These are phyloP conservation scores for Dioctria rufipes DNA, from an alignment of 2,888 invertebrate genomes.

Conservation along the genomic window DNA sequence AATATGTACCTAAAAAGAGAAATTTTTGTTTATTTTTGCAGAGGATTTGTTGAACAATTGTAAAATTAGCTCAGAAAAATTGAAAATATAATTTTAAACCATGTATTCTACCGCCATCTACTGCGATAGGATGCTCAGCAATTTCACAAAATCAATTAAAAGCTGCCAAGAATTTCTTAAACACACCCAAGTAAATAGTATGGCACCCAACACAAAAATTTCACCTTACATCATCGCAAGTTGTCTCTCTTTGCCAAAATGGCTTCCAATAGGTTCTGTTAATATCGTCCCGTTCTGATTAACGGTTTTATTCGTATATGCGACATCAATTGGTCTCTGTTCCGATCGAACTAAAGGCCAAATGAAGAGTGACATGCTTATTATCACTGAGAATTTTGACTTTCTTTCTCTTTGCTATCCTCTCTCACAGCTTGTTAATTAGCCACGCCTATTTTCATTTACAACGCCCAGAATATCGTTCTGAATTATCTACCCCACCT, in stretches of 20 bases:
- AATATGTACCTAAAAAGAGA: background rate
- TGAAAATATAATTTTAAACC: background rate
- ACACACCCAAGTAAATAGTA: constrained; percentile 1
- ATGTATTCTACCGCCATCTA: background rate
- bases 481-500: background rate
- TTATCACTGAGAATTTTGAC: background rate
- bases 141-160: constrained; percentile 53
- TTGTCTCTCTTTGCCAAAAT: constrained; percentile 62
- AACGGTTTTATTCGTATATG: background rate
- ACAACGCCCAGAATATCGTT: constrained; percentile 26
- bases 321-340: background rate
- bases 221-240: constrained; percentile 62
- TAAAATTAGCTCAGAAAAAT: background rate
- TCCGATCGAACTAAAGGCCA: background rate
- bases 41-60: background rate
- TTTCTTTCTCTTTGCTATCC: background rate
- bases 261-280: constrained; percentile 13
- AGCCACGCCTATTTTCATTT: constrained; percentile 57
- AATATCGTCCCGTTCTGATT: background rate
- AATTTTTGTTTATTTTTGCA: background rate
- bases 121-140: background rate
- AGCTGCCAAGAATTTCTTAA: constrained; percentile 11
- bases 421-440: constrained; percentile 43
- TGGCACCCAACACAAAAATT: background rate
- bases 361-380: too few species aligned